A percentile compares a stretch with the other conserved stretches of the same genome.
Evolutionary conservation across 2,888 invertebrate species (phyloP).

Genomic region (Lapara coniferarum): DNA sequence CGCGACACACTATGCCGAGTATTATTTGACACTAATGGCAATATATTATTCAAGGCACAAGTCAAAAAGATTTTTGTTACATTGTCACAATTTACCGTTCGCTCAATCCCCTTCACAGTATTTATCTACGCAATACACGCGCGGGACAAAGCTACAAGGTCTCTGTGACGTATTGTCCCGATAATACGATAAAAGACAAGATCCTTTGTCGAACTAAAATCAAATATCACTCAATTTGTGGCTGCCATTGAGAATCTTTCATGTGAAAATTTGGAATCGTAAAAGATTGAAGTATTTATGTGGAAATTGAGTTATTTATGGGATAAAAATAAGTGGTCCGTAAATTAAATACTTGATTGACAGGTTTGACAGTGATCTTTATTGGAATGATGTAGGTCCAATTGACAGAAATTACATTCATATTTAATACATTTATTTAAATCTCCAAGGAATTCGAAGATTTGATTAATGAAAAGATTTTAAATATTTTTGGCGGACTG

Average conservation of each 20-base stretch:
- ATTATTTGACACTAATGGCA: not conserved
- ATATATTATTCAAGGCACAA: not conserved
- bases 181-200: conserved; percentile 9
- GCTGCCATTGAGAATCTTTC: conserved; percentile 11
- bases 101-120: not conserved
- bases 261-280: conserved; percentile 32
- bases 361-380: not conserved
- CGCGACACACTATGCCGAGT: too few species aligned
- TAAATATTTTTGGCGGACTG: too few species aligned
- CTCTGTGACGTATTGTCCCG: conserved; percentile 3
- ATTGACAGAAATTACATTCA: not conserved
- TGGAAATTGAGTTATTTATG: not conserved
- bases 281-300: conserved; percentile 27
- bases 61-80: conserved; percentile 3
- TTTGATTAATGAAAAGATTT: too few species aligned
- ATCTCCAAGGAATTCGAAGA: too few species aligned
- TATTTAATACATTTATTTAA: too few species aligned
- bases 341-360: not conserved
- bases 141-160: conserved; percentile 11
- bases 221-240: conserved; percentile 19
- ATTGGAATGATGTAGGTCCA: not conserved
- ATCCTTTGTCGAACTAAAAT: conserved; percentile 20
- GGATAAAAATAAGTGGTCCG: not conserved
- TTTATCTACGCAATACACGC: not conserved
- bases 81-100: not conserved